phyloP scores from a whole-genome alignment of 1,140 invertebrate genomes.

The Eupristina koningsbergeri region DNA sequence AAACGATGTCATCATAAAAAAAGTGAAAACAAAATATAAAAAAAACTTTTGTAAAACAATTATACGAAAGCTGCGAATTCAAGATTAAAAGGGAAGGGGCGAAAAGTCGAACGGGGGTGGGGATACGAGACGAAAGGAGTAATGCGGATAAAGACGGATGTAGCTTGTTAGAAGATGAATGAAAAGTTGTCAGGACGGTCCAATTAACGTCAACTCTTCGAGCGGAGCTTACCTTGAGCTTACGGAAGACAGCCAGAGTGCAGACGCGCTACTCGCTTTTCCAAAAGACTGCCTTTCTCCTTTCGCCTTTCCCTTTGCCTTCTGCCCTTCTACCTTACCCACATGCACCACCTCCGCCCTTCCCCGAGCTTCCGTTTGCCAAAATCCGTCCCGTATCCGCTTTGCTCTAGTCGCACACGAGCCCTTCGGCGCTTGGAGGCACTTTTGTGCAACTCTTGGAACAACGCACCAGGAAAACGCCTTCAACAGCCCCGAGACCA shows the following conservation, averaged over 20 bases:
- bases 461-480: not conserved
- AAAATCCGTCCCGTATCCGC: not conserved
- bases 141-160: constrained; percentile 69
- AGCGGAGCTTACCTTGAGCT: constrained; percentile 66
- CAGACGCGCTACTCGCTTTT: constrained; percentile 30
- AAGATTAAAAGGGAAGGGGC: not conserved
- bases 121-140: constrained; percentile 51
- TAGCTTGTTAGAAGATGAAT: constrained; percentile 73
- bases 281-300: constrained; percentile 19
- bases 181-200: constrained; percentile 73
- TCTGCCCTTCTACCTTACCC: not conserved
- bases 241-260: constrained; percentile 56
- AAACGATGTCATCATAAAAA: not conserved
- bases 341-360: not conserved
- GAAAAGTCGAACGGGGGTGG: constrained; percentile 15
- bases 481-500: not conserved
- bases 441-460: not conserved
- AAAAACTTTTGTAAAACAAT: not conserved
- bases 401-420: not conserved
- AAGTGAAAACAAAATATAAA: not conserved
- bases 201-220: constrained; percentile 73
- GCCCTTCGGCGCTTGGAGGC: not conserved
- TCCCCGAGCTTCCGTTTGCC: not conserved
- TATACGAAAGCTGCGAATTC: not conserved
- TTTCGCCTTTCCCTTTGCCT: not conserved